Base-by-base conservation (phyloP, 1,140 invertebrate species). In the Ips nitidus region DNA sequence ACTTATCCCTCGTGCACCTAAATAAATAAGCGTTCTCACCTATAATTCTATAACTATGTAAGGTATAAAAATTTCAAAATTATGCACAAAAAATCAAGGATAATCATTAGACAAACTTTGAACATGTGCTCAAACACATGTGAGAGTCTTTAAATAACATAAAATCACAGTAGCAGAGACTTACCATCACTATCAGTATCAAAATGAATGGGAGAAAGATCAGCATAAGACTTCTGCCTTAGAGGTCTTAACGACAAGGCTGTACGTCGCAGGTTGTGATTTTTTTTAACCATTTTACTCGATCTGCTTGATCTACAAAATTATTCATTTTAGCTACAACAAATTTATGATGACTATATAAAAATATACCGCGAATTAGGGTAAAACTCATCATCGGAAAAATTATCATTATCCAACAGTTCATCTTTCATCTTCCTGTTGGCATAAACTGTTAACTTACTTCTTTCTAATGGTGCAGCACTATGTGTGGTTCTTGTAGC, bases 221-320 rank as follows among this genome's bases (percentile, higher is more conserved):
- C 80, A 39, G 72, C 78, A 65, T 80, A 81, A 45, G 73, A 77
- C 64, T 79, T 79, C 60, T 76, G 72, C 52, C 72, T 76, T 22
- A 81, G 71, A 8, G 80, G 80, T 37, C 80, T 68, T 40, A 81
- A 71, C 7, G 79, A 80, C 39, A 79, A 60, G 22, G 77, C 79
- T 4, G 75, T 76, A 37, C 78, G 68, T 61, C 77, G 58, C 59
- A 79, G 72, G 7, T 78, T 69, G 56, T 74, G 63, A 41, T 66
- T 73, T 64, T 75, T 73, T 47, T 73, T 68, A 50, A 58, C 64
- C 6, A 69, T 52, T 41, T 71, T 62, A 38, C 66, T 75, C n/a
- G 66, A 43, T 57, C 75, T 70, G n/a, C 72, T 70, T 55, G 66
- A 60, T 61, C 67, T 70, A 57, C 50, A 59, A 71, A n/a, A 55